Base-by-base conservation (phyloP, 2,888 invertebrate genomes). In the Volucella inflata region DNA sequence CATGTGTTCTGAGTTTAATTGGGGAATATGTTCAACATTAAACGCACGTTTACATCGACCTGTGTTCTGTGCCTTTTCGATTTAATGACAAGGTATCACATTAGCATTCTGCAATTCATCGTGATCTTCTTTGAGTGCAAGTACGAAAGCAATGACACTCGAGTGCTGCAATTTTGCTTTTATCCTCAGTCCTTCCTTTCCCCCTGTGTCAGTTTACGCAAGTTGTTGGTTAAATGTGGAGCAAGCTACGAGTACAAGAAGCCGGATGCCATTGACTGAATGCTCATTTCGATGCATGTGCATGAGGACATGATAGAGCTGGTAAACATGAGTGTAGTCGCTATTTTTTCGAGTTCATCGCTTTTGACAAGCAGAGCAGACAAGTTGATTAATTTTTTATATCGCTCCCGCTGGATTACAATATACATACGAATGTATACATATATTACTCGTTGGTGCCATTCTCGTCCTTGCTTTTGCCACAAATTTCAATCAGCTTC, bases 1-100 rank as follows among this genome's bases (percentile, higher is more conserved):
- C 30, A 30, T 57, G 44, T 68, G 51, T 76, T 76, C 53, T 3
- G 53, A 60, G 67, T 68, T 76, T 53, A 76, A 76, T 75, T 76
- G 59, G 67, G 21, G 44, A 60, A 51, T 53, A 76, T 76, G 68
- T 68, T 68, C 3, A 76, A 51, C 60, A 76, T 68, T 53, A 68
- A 67, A 76, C 44, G 60, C 50, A 42, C 62, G 21, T 53, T 60
- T 70, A 70, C 30, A 48, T 10, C 48, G 10, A 21, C n/a, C n/a
- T 74, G 59, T 36, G 17, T 17, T 10, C 65, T 38, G 11, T 57
- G 11, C n/a, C 44, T 16, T 51, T 36, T 65, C 65, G 14, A 55
- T 38, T 67, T 65, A 55, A 48, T 59, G 65, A 59, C 48, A 65
- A 30, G 67, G 44, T 48, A 75, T 65, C 57, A 46, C 44, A 55